These are phyloP conservation scores for Eira barbara DNA, from an alignment of 2,113 vertebrate genomes.

Conservation along the genomic window DNA sequence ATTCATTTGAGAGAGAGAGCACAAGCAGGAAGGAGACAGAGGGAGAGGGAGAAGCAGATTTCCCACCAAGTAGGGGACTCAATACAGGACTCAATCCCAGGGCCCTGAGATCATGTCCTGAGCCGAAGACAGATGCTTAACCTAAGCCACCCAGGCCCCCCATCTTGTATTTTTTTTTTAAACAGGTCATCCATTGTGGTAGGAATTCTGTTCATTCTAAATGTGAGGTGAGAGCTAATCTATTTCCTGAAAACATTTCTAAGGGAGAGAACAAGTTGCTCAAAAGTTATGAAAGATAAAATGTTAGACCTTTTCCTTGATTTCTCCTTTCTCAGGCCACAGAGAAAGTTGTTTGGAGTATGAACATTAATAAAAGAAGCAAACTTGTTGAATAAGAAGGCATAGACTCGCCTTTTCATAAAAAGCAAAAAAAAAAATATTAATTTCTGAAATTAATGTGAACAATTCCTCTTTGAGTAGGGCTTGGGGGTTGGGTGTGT, in stretches of 20 bases:
- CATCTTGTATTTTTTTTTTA: not conserved
- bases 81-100: too few species aligned
- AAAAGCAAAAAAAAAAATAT: not conserved
- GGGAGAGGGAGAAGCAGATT: too few species aligned
- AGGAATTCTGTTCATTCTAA: not conserved
- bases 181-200: not conserved
- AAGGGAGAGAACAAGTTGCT: not conserved
- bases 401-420: not conserved
- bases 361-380: not conserved
- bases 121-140: too few species aligned
- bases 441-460: not conserved
- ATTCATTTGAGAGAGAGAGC: too few species aligned
- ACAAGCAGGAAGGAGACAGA: too few species aligned
- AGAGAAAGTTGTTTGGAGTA: not conserved
- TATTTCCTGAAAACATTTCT: not conserved
- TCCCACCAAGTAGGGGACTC: too few species aligned
- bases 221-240: not conserved
- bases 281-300: not conserved
- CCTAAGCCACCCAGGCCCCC: too few species aligned
- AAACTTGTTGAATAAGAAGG: not conserved
- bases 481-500: not conserved
- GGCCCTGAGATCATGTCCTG: too few species aligned
- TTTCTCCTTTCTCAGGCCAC: not conserved
- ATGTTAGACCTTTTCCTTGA: not conserved
- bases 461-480: not conserved